A percentile compares a stretch with the other conserved stretches of the same genome.
Evolutionary conservation across 2,888 invertebrate genomes (phyloP).

Genomic region (Lochmaea crataegi): DNA sequence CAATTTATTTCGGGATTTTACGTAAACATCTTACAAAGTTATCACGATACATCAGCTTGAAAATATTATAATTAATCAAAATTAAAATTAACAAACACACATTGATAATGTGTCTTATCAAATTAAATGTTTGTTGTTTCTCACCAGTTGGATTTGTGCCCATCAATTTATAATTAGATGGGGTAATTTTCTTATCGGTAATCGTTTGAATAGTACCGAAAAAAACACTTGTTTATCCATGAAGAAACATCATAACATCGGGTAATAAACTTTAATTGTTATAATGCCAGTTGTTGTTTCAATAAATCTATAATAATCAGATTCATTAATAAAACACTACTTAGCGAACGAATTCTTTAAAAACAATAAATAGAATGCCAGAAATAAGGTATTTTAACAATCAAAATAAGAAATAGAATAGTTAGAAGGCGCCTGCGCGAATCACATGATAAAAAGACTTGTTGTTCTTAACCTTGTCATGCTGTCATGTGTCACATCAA

Average conservation of each 20-base stretch:
- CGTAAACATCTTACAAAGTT: conserved; percentile 41
- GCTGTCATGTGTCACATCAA: no score
- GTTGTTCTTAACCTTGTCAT: no score
- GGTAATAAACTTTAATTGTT: conserved; percentile 8
- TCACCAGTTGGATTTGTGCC: conserved; percentile 52
- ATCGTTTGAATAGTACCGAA: conserved; percentile 47
- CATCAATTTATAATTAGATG: conserved; percentile 53
- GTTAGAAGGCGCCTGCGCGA: no score
- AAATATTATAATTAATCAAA: conserved; percentile 52
- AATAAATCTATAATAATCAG: no score
- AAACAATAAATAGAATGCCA: no score
- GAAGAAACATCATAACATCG: conserved; percentile 5
- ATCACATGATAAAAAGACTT: no score
- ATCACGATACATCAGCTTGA: conserved; percentile 38
- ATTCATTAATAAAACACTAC: no score
- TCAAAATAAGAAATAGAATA: no score
- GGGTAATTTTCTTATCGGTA: conserved; percentile 45
- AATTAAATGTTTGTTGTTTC: conserved; percentile 52
- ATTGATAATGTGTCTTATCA: conserved; percentile 52
- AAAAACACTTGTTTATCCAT: conserved; percentile 18
- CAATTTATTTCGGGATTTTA: conserved; percentile 38
- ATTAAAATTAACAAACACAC: conserved; percentile 52
- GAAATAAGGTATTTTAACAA: no score
- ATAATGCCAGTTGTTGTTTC: neutral
- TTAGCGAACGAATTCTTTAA: no score